These are phyloP conservation scores for Cottus gobio DNA, from an alignment of 2,113 vertebrate species.

Conservation along the genomic window DNA sequence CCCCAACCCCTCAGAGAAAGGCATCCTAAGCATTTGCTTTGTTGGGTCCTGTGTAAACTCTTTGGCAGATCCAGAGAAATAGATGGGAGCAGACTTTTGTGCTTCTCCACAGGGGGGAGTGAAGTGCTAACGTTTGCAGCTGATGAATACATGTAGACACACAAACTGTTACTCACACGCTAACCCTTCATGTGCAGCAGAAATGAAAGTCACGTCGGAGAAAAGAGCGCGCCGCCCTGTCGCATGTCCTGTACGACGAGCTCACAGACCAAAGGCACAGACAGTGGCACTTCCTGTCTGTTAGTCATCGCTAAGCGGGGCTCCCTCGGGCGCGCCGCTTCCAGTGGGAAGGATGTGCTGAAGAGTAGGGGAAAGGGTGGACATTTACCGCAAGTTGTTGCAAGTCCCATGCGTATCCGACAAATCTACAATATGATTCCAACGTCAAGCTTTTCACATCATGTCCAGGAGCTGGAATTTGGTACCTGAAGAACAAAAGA, in stretches of 20 bases:
- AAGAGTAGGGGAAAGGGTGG: conserved; percentile 50
- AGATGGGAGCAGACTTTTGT: conserved; percentile 1
- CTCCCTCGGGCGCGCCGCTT: conserved; percentile 35
- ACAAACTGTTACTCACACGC: neutral
- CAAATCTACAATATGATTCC: neutral
- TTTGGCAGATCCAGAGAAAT: conserved; percentile 10
- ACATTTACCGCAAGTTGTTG: conserved; percentile 11
- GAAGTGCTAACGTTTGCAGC: conserved; percentile 27
- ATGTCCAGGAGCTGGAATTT: no score
- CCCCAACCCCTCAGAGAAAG: neutral
- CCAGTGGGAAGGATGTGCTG: conserved; percentile 56
- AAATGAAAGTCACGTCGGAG: neutral
- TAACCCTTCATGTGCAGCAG: neutral
- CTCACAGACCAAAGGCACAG: conserved; percentile 19
- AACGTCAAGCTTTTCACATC: neutral
- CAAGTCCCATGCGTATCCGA: neutral
- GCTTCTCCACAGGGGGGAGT: conserved; percentile 55
- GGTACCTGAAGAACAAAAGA: no score
- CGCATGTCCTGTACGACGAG: conserved; percentile 26
- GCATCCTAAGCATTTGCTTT: conserved; percentile 38
- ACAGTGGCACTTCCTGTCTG: conserved; percentile 54
- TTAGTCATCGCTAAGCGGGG: conserved; percentile 45
- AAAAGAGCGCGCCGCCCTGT: neutral
- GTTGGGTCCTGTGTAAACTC: conserved; percentile 31
- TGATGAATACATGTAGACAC: neutral